Conservation (phyloP, 2,113 vertebrate species). For the Muscicapa adusta region DNA sequence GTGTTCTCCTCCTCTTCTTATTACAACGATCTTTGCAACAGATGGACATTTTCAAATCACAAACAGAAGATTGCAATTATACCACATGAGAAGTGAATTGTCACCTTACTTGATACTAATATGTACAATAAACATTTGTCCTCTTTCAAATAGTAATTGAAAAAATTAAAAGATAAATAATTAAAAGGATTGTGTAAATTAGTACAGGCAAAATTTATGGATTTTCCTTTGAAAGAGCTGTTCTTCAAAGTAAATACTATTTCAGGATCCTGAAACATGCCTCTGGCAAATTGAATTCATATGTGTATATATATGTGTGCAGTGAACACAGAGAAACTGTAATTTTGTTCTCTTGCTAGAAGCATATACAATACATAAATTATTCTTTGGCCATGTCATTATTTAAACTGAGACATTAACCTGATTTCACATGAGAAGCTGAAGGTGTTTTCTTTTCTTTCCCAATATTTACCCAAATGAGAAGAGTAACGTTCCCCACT, state of each 20-base stretch:
- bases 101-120: background rate
- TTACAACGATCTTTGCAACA: background rate
- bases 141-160: background rate
- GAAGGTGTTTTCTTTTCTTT: background rate
- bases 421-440: background rate
- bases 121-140: background rate
- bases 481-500: background rate
- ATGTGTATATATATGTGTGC: background rate
- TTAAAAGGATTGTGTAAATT: background rate
- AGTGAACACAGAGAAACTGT: background rate
- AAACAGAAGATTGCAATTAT: background rate
- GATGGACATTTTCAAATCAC: background rate
- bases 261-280: background rate
- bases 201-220: background rate
- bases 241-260: background rate
- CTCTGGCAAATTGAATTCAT: background rate
- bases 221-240: constrained; percentile 15
- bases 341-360: background rate
- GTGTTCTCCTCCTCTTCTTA: background rate
- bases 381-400: background rate
- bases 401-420: background rate
- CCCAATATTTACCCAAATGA: background rate
- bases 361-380: background rate
- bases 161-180: background rate
- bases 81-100: background rate